Base-by-base conservation (phyloP, 2,113 vertebrate species). In the Pyxicephalus adspersus region DNA sequence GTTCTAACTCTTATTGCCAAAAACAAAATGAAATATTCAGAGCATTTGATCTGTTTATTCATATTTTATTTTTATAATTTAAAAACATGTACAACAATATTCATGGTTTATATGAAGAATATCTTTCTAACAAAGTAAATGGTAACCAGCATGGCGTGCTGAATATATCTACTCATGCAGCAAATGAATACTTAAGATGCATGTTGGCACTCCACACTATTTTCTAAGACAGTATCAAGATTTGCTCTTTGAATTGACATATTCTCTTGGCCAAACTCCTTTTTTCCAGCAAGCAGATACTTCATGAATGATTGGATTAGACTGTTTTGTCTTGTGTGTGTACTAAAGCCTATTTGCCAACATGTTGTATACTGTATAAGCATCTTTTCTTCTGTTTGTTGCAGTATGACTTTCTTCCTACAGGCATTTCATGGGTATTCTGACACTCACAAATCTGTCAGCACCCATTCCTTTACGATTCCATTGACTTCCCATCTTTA, bases 371-470 rank as follows among this genome's bases (percentile, higher is more conserved):
- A 51, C 60, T 64, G 45, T 77, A 51, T 20, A 65, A 77, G 64
- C 8, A 50, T 26, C 31, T 67, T 76, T 20, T 76, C 22, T 65
- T 63, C 9, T 64, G n/a, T 63, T 72, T 18, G 64, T 29, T 52
- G 26, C 34, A 60, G 78, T 72, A 80, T 71, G 66, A 72, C 19
- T 80, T 71, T 80, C 66, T 63, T 80, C 78, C 78, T 80, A 18
- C 68, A 63, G 78, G 78, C 78, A 72, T 72, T 64, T 64, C 67
- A 23, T 72, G 17, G n/a, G 31, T 45, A 28, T 58, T 67, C 64
- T 68, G 78, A 64, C 55, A 80, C 58, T 60, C 78, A 72, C 38
- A 80, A 52, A 72, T 72, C 78, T 80, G 78, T 80, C 78, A 80
- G 19, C 57, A 11, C 25, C 45, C 57, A 80, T 72, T 80, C 26